These are phyloP conservation scores for Ophioninae sp. DNA, from an alignment of 2,888 invertebrate genomes.

Conservation along the genomic window DNA sequence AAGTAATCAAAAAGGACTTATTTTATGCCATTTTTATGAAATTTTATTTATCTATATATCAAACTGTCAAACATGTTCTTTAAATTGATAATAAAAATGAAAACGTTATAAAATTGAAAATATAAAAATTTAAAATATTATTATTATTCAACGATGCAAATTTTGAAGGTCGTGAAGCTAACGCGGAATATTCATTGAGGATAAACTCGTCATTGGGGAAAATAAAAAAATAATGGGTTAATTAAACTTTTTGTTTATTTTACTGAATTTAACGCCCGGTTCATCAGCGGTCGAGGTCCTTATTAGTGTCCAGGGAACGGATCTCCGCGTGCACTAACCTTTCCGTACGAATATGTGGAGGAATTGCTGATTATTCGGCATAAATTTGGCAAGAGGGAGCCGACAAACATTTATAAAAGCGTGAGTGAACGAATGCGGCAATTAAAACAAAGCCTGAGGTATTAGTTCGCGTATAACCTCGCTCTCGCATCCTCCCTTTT, in stretches of 20 bases:
- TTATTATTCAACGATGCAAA: background rate
- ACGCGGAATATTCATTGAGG: background rate
- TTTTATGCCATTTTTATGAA: too few species aligned
- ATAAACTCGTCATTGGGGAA: conserved; percentile 5
- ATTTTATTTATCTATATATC: background rate
- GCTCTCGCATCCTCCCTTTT: conserved; percentile 18
- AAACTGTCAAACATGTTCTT: background rate
- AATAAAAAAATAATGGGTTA: conserved; percentile 22
- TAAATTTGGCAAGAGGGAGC: conserved; percentile 41
- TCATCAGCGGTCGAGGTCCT: conserved; percentile 26
- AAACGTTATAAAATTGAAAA: background rate
- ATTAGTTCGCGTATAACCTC: conserved; percentile 68
- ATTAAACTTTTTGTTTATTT: conserved; percentile 20
- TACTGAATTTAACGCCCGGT: conserved; percentile 36
- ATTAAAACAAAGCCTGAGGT: conserved; percentile 76
- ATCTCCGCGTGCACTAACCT: background rate
- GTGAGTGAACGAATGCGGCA: conserved; percentile 73
- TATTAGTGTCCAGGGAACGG: conserved; percentile 39
- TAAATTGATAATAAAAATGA: background rate
- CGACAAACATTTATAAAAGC: conserved; percentile 66
- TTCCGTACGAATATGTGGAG: background rate
- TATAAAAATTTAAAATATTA: background rate
- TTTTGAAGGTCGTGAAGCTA: background rate
- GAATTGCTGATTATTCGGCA: conserved; percentile 25
- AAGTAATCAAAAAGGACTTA: too few species aligned